Conservation (phyloP, 2,113 vertebrate species). For the Myotis lucifugus region DNA sequence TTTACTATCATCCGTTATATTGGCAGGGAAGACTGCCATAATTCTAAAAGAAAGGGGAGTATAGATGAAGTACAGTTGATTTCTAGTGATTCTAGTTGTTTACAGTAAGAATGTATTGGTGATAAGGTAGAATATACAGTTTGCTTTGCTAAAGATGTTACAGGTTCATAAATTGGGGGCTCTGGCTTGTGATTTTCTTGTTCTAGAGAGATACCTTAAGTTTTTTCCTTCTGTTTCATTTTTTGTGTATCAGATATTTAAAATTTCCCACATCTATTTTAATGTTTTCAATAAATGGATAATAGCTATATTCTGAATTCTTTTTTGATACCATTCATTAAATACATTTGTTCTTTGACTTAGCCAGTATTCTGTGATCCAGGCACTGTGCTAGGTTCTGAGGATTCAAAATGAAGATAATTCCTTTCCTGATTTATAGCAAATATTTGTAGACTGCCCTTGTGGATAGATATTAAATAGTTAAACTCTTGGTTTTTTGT, state of each 20-base stretch:
- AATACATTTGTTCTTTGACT: slow-evolving; percentile 38
- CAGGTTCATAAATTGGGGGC: background rate
- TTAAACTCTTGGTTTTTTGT: background rate
- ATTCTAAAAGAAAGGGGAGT: slow-evolving; percentile 19
- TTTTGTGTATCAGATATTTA: slow-evolving; percentile 30
- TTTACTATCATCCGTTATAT: background rate
- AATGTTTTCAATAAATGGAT: slow-evolving; percentile 38
- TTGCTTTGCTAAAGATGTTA: background rate
- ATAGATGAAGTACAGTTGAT: background rate
- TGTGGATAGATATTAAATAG: slow-evolving; percentile 17
- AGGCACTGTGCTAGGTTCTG: slow-evolving; percentile 56
- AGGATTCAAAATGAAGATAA: slow-evolving; percentile 41
- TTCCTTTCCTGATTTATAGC: background rate
- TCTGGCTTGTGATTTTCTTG: slow-evolving; percentile 2
- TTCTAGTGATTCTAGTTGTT: background rate
- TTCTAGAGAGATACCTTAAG: slow-evolving; percentile 25
- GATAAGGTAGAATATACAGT: background rate
- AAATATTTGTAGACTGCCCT: background rate
- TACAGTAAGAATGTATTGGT: background rate
- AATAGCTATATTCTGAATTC: slow-evolving; percentile 9
- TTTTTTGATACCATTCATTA: background rate
- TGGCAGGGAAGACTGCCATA: background rate
- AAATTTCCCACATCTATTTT: background rate
- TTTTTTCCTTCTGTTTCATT: slow-evolving; percentile 23
- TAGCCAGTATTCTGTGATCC: slow-evolving; percentile 30